Percentiles rank a stretch among this genome's conserved stretches.
phyloP scores from a whole-genome alignment of 2,113 vertebrate species.

The Scytalopus superciliaris region DNA sequence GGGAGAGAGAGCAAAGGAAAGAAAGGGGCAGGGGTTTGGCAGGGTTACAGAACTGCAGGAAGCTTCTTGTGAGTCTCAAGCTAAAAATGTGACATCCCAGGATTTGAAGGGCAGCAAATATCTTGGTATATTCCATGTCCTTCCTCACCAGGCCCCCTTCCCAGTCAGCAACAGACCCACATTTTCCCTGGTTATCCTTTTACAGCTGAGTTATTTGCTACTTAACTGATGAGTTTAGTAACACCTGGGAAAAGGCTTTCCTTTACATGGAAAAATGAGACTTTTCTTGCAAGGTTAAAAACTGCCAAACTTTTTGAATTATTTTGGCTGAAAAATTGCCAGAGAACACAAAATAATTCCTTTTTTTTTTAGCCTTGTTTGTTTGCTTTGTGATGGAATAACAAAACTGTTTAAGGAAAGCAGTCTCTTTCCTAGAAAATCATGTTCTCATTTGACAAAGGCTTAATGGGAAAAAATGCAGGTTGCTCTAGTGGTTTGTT shows the following conservation, averaged over 20 bases:
- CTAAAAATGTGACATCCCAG: not conserved
- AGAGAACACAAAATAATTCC: not conserved
- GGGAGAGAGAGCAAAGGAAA: not conserved
- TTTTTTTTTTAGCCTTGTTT: not conserved
- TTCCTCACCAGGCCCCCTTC: not conserved
- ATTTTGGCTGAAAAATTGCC: conserved; percentile 11
- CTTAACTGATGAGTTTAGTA: not conserved
- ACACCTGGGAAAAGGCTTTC: not conserved
- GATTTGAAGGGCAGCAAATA: not conserved
- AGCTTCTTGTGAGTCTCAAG: not conserved
- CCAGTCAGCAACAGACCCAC: not conserved
- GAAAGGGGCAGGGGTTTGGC: conserved; percentile 8
- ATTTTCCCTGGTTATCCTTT: not conserved
- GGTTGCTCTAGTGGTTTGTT: not conserved
- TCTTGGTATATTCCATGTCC: not conserved
- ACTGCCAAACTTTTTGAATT: not conserved
- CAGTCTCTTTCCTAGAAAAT: not conserved
- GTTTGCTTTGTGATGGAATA: not conserved
- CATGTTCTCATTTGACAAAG: not conserved
- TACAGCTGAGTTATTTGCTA: not conserved
- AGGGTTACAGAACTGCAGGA: not conserved
- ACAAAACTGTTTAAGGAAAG: conserved; percentile 15
- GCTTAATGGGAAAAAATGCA: not conserved
- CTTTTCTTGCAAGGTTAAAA: not conserved
- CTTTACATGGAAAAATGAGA: not conserved